Conservation (phyloP, 2,113 vertebrate genomes). For the Symphodus melops region DNA sequence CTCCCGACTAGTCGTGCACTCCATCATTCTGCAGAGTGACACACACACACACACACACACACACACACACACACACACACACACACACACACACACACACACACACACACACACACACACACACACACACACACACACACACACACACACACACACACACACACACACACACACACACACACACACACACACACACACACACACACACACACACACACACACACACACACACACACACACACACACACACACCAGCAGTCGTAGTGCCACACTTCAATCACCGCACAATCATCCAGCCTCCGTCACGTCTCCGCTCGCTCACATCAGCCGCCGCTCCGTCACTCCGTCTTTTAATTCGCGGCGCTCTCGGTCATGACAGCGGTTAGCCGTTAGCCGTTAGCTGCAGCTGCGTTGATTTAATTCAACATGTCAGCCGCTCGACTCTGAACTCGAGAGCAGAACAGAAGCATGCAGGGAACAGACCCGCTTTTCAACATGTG, state of each 20-base stretch:
- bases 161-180: conserved; percentile 8
- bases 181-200: conserved; percentile 33
- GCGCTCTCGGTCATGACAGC: conserved; percentile 13
- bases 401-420: neutral
- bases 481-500: too few relatives aligned
- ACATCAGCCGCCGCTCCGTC: conserved; percentile 10
- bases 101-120: neutral
- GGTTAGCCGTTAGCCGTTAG: neutral
- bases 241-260: neutral
- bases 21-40: conserved; percentile 23
- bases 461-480: too few relatives aligned
- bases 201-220: conserved; percentile 31
- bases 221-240: neutral
- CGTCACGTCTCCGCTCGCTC: conserved; percentile 22
- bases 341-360: conserved; percentile 9
- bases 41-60: conserved; percentile 14
- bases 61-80: neutral
- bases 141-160: neutral
- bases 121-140: neutral
- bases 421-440: neutral
- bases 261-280: conserved; percentile 6
- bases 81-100: neutral
- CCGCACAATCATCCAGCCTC: conserved; percentile 13
- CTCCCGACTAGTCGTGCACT: conserved; percentile 40
- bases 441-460: neutral